phyloP scores from a whole-genome alignment of 2,888 invertebrate species.

The Nemotelus pantherinus region DNA sequence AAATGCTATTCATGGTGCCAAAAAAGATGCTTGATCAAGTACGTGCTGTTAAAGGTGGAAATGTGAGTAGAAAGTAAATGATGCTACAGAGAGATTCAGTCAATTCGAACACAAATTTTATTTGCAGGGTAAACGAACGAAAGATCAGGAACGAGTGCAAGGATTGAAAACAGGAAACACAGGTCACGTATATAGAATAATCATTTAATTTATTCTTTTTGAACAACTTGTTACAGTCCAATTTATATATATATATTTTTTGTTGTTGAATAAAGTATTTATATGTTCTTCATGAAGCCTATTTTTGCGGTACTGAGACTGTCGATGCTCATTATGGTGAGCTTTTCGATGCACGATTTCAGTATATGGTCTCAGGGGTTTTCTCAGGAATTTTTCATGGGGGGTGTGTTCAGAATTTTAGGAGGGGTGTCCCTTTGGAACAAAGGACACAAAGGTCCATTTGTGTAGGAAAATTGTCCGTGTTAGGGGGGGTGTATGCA shows the following conservation, averaged over 20 bases:
- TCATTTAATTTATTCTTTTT: conserved; percentile 53
- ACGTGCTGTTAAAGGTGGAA: conserved; percentile 61
- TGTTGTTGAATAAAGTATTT: conserved; percentile 38
- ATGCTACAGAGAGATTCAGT: neutral
- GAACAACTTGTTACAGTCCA: conserved; percentile 30
- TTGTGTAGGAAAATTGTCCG: too few species aligned
- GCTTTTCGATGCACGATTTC: too few species aligned
- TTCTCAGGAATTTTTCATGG: too few species aligned
- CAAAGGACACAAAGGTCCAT: too few species aligned
- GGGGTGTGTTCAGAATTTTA: too few species aligned
- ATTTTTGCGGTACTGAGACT: neutral
- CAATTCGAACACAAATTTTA: neutral
- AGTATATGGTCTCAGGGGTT: too few species aligned
- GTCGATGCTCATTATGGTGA: too few species aligned
- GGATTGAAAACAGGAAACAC: conserved; percentile 58
- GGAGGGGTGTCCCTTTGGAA: too few species aligned
- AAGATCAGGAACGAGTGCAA: conserved; percentile 48
- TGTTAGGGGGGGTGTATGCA: too few species aligned
- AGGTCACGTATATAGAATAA: conserved; percentile 63
- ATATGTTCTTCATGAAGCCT: neutral
- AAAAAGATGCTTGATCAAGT: conserved; percentile 75
- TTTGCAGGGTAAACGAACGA: conserved; percentile 5
- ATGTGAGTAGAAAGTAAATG: conserved; percentile 54
- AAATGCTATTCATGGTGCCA: conserved; percentile 84
- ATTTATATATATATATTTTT: conserved; percentile 3